These are phyloP conservation scores for Slavum lentiscoides DNA, from an alignment of 2,888 invertebrate genomes.

Conservation along the genomic window DNA sequence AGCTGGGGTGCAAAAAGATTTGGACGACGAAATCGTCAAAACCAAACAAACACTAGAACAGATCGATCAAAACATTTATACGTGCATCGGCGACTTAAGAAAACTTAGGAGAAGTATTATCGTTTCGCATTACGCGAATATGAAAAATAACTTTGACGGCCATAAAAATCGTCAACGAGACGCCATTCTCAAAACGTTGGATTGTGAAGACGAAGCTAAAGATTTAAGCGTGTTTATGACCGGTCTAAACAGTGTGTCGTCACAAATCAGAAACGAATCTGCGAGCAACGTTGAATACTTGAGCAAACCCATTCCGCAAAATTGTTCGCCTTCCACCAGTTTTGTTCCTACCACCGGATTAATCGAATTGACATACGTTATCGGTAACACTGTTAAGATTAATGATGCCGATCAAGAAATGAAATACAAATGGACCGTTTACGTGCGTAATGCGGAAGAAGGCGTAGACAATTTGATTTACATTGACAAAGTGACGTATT, in stretches of 20 bases:
- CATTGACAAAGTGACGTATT: slow-evolving; percentile 45
- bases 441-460: slow-evolving; percentile 48
- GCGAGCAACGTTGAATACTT: slow-evolving; percentile 8
- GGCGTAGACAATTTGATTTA: slow-evolving; percentile 26
- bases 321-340: neutral
- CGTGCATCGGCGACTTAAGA: slow-evolving; percentile 21
- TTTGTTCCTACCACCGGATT: slow-evolving; percentile 24
- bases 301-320: slow-evolving; percentile 8
- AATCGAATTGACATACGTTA: slow-evolving; percentile 26
- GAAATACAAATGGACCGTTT: slow-evolving; percentile 54
- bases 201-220: slow-evolving; percentile 30
- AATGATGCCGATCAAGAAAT: slow-evolving; percentile 33
- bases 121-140: slow-evolving; percentile 40
- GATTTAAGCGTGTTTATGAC: slow-evolving; percentile 40
- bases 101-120: slow-evolving; percentile 34
- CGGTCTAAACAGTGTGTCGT: slow-evolving; percentile 9
- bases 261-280: slow-evolving; percentile 2
- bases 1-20: slow-evolving; percentile 18
- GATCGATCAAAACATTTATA: slow-evolving; percentile 34
- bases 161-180: slow-evolving; percentile 38
- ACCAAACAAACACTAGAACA: slow-evolving; percentile 29
- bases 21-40: slow-evolving; percentile 21
- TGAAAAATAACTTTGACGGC: slow-evolving; percentile 43
- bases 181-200: slow-evolving; percentile 39
- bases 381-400: slow-evolving; percentile 40